Base-by-base conservation (phyloP, 2,888 invertebrate genomes). In the Blastobasis lacticolella region DNA sequence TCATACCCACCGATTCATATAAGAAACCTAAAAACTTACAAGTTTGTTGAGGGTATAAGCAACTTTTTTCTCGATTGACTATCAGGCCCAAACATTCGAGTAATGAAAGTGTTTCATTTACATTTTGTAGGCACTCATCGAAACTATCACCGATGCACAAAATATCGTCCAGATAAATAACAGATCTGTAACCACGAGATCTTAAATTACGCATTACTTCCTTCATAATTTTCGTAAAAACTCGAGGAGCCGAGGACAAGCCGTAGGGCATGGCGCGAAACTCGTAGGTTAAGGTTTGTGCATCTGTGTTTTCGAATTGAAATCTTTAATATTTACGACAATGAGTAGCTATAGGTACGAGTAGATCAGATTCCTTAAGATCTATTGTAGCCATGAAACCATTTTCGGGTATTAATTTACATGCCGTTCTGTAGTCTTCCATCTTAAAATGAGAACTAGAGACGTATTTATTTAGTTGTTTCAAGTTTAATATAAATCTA, bases 41-140 rank as follows among this genome's bases (percentile, higher is more conserved):
- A 10, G 49, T 10, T 42, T 52, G 38, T 42, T 45, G 5, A 1
- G 53, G 49, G 38, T 44, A 1, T 38, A 58, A 43, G 7, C 4
- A 9, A 51, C 58, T 57, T 48, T 61, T 59, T 8, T 58, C 45
- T 6, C 46, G 49, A 47, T 61, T 59, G 5, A 58, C 45, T 5
- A 61, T 36, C 10, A 58, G 59, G 5, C 58, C 61, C 38, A 61
- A 40, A 36, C 52, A 43, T 41, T 51, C 10, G 7, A 59, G 37
- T 38, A 57, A 36, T 45, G 10, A 37, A 4, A 53, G 8, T 4
- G 54, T 56, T 10, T 49, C 46, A 41, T 54, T 48, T 6, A 58
- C 48, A 42, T 58, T 56, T 7, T 37, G 7, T 7, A 40, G 7
- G 38, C 55, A 58, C 37, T 56, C 51, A 4, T 51, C 10, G 23